Evolutionary conservation across 2,113 vertebrate genomes (phyloP).

Genomic region (Psilopsiagon aymara): DNA sequence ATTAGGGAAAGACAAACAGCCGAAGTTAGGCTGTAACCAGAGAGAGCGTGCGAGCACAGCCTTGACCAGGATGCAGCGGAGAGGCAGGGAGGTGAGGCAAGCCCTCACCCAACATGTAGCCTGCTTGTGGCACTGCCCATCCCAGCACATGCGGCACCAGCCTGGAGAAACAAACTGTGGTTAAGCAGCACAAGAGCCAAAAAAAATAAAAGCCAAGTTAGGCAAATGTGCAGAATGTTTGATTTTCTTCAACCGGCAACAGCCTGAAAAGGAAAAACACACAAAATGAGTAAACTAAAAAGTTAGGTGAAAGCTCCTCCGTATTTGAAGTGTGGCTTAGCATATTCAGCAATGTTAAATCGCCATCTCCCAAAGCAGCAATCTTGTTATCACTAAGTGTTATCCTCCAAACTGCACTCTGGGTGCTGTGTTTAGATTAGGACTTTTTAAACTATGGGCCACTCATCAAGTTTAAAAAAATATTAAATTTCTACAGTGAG

Average conservation of each 20-base stretch:
- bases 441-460: background rate
- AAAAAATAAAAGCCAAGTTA: background rate
- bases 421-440: background rate
- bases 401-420: background rate
- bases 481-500: background rate
- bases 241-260: background rate
- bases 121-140: background rate
- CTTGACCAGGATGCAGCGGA: background rate
- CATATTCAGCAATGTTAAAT: background rate
- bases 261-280: background rate
- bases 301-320: background rate
- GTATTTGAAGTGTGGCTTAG: background rate
- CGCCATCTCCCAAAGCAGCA: background rate
- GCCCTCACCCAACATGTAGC: background rate
- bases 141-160: background rate
- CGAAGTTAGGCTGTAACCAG: background rate
- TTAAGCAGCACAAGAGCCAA: background rate
- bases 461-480: background rate
- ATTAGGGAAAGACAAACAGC: constrained; percentile 60
- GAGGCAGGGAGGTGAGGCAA: rapidly evolving
- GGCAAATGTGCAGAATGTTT: background rate
- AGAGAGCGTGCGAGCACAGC: background rate
- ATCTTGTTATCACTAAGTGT: background rate
- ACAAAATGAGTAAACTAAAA: background rate
- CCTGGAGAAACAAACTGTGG: background rate